These are phyloP conservation scores for Pedionomus torquatus DNA, from an alignment of 2,113 vertebrate species.

Conservation along the genomic window DNA sequence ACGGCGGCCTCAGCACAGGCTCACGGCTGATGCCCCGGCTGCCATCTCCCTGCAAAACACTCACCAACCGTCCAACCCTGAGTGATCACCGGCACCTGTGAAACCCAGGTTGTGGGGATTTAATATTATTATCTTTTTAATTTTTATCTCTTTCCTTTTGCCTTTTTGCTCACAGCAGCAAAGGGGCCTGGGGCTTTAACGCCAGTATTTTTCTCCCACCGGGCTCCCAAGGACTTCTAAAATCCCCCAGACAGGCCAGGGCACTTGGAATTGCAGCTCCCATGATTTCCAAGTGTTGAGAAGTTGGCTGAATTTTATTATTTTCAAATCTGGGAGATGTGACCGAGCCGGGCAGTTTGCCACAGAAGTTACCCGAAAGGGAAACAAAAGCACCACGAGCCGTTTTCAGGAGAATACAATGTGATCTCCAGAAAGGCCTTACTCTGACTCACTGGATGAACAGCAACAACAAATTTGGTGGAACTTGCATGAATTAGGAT, in stretches of 20 bases:
- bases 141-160: not conserved
- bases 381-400: not conserved
- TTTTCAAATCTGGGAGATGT: not conserved
- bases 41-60: not conserved
- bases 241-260: not conserved
- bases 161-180: not conserved
- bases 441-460: not conserved
- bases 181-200: not conserved
- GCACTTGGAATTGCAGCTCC: not conserved
- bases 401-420: rapidly evolving
- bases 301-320: not conserved
- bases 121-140: no score
- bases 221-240: not conserved
- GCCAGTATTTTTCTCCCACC: not conserved
- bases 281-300: not conserved
- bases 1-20: not conserved
- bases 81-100: no score
- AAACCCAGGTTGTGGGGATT: rapidly evolving
- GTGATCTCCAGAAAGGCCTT: not conserved
- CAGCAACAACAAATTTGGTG: not conserved
- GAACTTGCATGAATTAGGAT: not conserved
- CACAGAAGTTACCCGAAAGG: not conserved
- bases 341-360: not conserved
- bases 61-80: not conserved
- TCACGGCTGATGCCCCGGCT: rapidly evolving